Base-by-base conservation (phyloP, 2,113 vertebrate genomes). In the Dasyornis broadbenti region DNA sequence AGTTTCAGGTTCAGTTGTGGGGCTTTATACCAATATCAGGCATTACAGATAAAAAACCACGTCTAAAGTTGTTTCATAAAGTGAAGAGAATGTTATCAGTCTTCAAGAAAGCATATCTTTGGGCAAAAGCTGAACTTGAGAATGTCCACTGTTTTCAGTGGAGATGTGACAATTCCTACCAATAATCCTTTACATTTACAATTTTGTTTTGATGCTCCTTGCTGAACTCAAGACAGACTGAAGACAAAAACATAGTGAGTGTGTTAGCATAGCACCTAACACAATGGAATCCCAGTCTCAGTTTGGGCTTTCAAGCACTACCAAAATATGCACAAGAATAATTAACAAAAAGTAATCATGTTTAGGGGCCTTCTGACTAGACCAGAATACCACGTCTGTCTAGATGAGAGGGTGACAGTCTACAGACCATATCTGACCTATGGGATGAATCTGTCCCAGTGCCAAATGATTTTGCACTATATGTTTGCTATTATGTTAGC, bases 171-270 rank as follows among this genome's bases (percentile, higher is more conserved):
- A 64, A 69, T 31, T 64, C 22, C 3, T 23, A 27, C 28, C 60
- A 60, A 22, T 15, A 56, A 54, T 35, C 37, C 35, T 33, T 68
- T 27, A 64, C 14, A 64, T 89, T 83, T 63, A 44, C 39, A 37
- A 3, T 57, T 90, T 50, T 1, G 0, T 52, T 90, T 69, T 1
- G 4, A 33, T 40, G 49, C 28, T 89, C 28, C 77, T 82, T 86
- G n/a, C 47, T 84, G 47, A 77, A 65, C 16, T 68, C 64, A 56
- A 54, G 64, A 73, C 35, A 86, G 47, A 68, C 15, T 57, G 59
- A 63, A 66, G 85, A 53, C 0, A 6, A 53, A 56, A 81, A 78
- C 0, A 1, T 0, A 0, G 18, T 26, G 37, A 27, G 5, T 56
- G 16, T 39, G 7, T 37, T 44, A 86, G 45, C 77, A 71, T 15